Conservation (phyloP, 1,140 invertebrate genomes). For the Anthonomus grandis region DNA sequence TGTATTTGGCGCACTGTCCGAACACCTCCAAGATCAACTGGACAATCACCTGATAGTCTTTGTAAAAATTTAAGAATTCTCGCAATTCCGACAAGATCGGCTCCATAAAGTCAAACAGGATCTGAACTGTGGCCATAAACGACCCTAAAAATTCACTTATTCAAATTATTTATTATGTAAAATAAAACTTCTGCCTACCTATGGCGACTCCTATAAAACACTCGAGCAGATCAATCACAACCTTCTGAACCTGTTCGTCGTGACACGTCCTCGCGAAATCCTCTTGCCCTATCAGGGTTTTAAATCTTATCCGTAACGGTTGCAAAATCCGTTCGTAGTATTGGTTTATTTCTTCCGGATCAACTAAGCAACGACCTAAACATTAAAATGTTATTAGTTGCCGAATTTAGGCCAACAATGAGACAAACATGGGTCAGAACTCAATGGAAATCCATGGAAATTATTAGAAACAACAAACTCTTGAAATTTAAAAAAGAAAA, state of each 20-base stretch:
- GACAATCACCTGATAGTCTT: conserved; percentile 79
- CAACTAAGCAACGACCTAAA: conserved; percentile 28
- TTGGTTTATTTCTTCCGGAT: conserved; percentile 37
- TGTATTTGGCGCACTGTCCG: conserved; percentile 64
- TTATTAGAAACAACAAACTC: not conserved
- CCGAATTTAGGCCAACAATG: not conserved
- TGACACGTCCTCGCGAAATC: conserved; percentile 59
- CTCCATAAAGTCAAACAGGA: conserved; percentile 62
- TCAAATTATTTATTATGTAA: not conserved
- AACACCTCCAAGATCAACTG: conserved; percentile 75
- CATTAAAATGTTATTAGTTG: not conserved
- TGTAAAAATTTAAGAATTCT: conserved; percentile 67
- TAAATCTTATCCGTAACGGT: conserved; percentile 59
- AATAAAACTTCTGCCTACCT: conserved; percentile 28
- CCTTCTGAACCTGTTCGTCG: conserved; percentile 56
- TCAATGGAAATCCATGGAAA: not conserved
- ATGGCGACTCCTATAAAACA: conserved; percentile 63
- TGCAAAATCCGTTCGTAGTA: conserved; percentile 60
- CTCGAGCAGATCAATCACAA: conserved; percentile 64
- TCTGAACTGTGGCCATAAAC: conserved; percentile 56
- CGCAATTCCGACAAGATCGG: conserved; percentile 65
- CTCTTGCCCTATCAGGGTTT: conserved; percentile 54
- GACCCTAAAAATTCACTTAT: conserved; percentile 45
- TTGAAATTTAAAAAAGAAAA: not conserved
- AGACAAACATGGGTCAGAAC: not conserved